Percentiles rank a stretch among this genome's conserved stretches.
Evolutionary conservation across 2,888 invertebrate genomes (phyloP).

Genomic region (Pharmacophagus antenor): DNA sequence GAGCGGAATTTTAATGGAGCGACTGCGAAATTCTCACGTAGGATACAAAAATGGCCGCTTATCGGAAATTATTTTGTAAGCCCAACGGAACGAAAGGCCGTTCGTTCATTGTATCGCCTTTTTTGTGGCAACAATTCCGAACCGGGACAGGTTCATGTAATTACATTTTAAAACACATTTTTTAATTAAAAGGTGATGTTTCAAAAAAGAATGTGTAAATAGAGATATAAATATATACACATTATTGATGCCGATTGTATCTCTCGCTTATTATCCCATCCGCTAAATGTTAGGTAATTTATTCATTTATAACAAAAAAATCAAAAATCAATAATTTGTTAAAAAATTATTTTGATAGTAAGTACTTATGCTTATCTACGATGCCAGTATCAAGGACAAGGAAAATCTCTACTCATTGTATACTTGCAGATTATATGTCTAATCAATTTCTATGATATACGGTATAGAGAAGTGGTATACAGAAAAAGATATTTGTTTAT

Average conservation of each 20-base stretch:
- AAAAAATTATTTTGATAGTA: too few species aligned
- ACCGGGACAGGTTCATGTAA: background rate
- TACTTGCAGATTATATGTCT: too few species aligned
- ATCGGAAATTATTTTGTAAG: slow-evolving; percentile 25
- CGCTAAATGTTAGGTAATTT: too few species aligned
- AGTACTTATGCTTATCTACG: too few species aligned
- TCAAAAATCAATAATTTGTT: too few species aligned
- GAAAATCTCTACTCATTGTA: too few species aligned
- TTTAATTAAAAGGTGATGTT: background rate
- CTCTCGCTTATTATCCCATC: too few species aligned
- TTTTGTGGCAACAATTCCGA: background rate
- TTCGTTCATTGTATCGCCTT: slow-evolving; percentile 8
- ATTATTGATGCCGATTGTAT: too few species aligned
- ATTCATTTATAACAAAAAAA: background rate
- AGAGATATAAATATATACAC: background rate
- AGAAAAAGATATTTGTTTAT: too few species aligned
- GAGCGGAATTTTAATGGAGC: slow-evolving; percentile 42
- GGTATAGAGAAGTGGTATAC: too few species aligned
- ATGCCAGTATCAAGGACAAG: too few species aligned
- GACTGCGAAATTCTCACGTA: slow-evolving; percentile 28
- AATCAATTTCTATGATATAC: too few species aligned
- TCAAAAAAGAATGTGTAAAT: background rate
- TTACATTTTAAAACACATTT: background rate
- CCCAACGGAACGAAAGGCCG: slow-evolving; percentile 5
- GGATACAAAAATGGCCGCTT: slow-evolving; percentile 22